Conservation (phyloP, 2,797 vertebrate genomes). For the Pseudomugil gertrudae region DNA sequence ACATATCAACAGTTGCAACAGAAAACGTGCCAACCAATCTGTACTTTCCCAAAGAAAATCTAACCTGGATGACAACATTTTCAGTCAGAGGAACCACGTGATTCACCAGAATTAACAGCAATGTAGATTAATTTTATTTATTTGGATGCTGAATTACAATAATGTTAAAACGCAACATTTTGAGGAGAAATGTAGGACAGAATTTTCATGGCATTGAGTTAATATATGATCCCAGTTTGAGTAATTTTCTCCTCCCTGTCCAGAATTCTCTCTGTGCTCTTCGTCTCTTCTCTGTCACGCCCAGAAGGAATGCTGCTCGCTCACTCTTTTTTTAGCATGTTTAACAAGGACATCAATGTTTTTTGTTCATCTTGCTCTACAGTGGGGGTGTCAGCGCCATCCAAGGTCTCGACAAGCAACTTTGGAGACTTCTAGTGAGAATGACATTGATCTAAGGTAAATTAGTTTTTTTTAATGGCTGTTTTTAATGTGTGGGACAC, state of each 20-base stretch:
- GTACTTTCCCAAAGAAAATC: not conserved
- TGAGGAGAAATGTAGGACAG: not conserved
- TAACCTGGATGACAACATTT: not conserved
- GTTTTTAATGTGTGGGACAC: no score
- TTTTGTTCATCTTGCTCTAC: constrained; percentile 3
- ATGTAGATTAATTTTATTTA: not conserved
- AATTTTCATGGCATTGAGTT: constrained; percentile 21
- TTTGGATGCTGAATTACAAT: not conserved
- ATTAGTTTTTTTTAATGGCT: not conserved
- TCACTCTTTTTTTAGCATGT: constrained; percentile 1
- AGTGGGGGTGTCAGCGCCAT: no score
- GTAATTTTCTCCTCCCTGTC: constrained; percentile 23
- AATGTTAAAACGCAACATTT: not conserved
- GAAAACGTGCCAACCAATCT: not conserved
- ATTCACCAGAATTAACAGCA: not conserved
- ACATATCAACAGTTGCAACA: not conserved
- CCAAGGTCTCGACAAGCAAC: no score
- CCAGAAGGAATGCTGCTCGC: constrained; percentile 7
- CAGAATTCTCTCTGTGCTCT: constrained; percentile 9
- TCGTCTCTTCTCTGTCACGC: constrained; percentile 8
- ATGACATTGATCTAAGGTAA: not conserved
- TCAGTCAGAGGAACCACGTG: not conserved
- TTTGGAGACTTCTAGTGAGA: not conserved
- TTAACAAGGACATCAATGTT: not conserved
- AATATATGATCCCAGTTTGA: constrained; percentile 25